Evolutionary conservation across 2,888 invertebrate species (phyloP), one percentile per base, ranked within the genome.

Genomic region (Acleris emargana): DNA sequence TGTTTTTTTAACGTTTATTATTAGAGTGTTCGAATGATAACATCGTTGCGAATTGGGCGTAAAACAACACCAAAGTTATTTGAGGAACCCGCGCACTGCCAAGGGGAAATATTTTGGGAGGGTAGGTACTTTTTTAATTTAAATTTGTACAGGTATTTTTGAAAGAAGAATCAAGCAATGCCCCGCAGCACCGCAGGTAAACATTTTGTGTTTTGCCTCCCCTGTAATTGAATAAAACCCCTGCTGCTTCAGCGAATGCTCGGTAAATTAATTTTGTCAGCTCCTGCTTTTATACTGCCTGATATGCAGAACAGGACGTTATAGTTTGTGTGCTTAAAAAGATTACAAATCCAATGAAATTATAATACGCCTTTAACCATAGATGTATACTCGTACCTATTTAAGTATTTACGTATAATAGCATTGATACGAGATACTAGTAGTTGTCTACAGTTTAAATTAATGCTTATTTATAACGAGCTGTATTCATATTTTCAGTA

Each of bases 181-280:
- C 83, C 83, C 84, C 81, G 78, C 76, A 80, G 86, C 86, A 78
- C 79, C 78, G 77, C 83, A 86, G 84, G 87, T 88, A 87, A 87
- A 88, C 84, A 86, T 77, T 76, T 74, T 76, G 80, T 76, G 81
- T 84, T 83, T 85, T 84, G 78, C 77, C 78, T 80, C 80, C 81
- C 80, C 78, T 79, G 78, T 89, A 89, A 89, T 89, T 88, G 87
- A 89, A 89, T 88, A 84, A 88, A 80, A 77, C 83, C 84, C 86
- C 82, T 74, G 82, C 83, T 81, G 82, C 80, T 77, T 82, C 82
- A 77, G 78, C 81, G 84, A 84, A 83, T 83, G 83, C 79, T 85
- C 79, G 80, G 76, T 82, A 86, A 85, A 84, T 88, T 87, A 86
- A 88, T 88, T 86, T 74, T 78, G 82, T 88, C 88, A 88, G 82